Percentiles rank a stretch among this genome's conserved stretches.
Conservation (phyloP, 2,113 vertebrate genomes). For the Ancistrus triradiatus region DNA sequence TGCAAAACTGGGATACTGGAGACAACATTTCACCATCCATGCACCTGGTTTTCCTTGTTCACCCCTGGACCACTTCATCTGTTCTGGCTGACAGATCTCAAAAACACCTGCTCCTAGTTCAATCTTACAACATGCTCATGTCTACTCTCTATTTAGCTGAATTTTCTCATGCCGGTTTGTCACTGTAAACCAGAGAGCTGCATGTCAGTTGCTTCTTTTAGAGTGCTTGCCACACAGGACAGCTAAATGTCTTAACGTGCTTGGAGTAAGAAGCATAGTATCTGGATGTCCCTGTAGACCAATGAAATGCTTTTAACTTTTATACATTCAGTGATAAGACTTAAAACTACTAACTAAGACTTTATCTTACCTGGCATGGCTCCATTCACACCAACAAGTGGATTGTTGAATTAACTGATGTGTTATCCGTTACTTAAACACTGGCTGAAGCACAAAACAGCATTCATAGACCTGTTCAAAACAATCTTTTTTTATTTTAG, state of each 20-base stretch:
- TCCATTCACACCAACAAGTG: too few species aligned
- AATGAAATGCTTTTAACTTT: too few species aligned
- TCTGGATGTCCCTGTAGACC: too few species aligned
- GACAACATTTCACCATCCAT: constrained; percentile 41
- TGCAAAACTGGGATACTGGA: constrained; percentile 26
- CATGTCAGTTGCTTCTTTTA: background rate
- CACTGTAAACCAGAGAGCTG: background rate
- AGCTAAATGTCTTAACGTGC: background rate
- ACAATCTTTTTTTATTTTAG: too few species aligned
- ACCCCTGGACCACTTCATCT: constrained; percentile 8
- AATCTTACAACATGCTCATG: constrained; percentile 1
- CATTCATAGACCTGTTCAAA: too few species aligned
- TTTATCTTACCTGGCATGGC: too few species aligned
- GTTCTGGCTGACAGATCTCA: background rate
- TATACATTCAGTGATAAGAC: too few species aligned
- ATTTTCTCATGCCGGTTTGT: constrained; percentile 1
- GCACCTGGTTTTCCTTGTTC: constrained; percentile 31
- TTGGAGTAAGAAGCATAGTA: background rate
- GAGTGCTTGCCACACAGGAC: background rate
- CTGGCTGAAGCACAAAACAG: too few species aligned
- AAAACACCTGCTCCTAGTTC: constrained; percentile 21
- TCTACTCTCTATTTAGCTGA: background rate
- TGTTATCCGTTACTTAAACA: too few species aligned
- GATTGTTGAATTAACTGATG: too few species aligned
- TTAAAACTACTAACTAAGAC: too few species aligned